Percentiles rank a stretch among this genome's conserved stretches.
Evolutionary conservation across 2,113 vertebrate genomes (phyloP).

Genomic region (Pholis gunnellus): DNA sequence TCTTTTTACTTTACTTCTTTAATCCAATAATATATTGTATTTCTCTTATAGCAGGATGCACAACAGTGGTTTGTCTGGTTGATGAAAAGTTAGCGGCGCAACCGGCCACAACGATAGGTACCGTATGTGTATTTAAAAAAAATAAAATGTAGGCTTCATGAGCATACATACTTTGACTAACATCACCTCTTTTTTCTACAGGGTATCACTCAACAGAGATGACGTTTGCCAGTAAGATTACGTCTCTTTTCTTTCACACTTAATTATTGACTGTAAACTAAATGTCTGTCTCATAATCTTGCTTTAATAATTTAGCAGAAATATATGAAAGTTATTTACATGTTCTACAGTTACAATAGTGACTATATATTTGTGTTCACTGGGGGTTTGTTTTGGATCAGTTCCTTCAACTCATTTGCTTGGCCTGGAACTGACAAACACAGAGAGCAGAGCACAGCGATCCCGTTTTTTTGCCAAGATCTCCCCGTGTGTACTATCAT

Average conservation of each 20-base stretch:
- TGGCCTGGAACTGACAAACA: slow-evolving; percentile 61
- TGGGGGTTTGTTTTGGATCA: slow-evolving; percentile 49
- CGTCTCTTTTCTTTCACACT: neutral
- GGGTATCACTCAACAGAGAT: slow-evolving; percentile 25
- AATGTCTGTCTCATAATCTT: neutral
- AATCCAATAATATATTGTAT: neutral
- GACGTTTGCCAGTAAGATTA: slow-evolving; percentile 45
- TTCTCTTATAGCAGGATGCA: slow-evolving; percentile 29
- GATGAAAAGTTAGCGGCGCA: slow-evolving; percentile 27
- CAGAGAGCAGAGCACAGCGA: slow-evolving; percentile 57
- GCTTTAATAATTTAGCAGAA: neutral
- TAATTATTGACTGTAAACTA: neutral
- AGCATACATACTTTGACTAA: slow-evolving; percentile 13
- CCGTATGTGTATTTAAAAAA: neutral
- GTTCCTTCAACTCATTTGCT: slow-evolving; percentile 52
- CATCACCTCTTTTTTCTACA: slow-evolving; percentile 26
- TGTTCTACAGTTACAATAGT: neutral
- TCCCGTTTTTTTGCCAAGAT: slow-evolving; percentile 64
- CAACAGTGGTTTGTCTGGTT: slow-evolving; percentile 54
- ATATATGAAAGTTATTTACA: slow-evolving; percentile 1
- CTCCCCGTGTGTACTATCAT: slow-evolving; percentile 54
- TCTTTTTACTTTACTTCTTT: neutral
- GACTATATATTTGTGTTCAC: slow-evolving; percentile 37
- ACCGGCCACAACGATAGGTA: slow-evolving; percentile 36
- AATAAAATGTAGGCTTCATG: neutral